Conservation (phyloP, 2,888 invertebrate species). For the Cephus pulcher region DNA sequence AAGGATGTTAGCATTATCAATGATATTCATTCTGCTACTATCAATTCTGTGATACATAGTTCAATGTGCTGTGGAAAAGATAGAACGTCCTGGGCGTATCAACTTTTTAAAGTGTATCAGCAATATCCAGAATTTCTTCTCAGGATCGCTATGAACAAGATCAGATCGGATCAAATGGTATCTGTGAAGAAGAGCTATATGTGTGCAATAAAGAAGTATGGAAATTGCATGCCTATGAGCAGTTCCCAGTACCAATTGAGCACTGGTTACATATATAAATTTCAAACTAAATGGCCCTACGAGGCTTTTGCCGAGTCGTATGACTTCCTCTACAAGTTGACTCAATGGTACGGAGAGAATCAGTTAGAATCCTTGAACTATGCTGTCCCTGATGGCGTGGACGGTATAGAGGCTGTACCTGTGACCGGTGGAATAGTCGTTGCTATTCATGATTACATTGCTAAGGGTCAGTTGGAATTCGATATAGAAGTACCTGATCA, state of each 20-base stretch:
- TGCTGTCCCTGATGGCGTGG: conserved; percentile 21
- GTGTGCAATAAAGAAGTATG: conserved; percentile 61
- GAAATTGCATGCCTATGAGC: conserved; percentile 67
- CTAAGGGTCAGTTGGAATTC: conserved; percentile 56
- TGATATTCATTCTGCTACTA: conserved; percentile 70
- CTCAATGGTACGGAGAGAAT: conserved; percentile 38
- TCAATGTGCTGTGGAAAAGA: conserved; percentile 74
- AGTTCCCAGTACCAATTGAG: conserved; percentile 68
- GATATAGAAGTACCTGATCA: conserved; percentile 70
- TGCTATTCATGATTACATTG: conserved; percentile 67
- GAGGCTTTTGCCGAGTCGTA: conserved; percentile 65
- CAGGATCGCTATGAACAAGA: conserved; percentile 71
- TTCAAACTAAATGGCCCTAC: conserved; percentile 68
- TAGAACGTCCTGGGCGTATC: conserved; percentile 74
- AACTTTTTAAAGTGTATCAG: conserved; percentile 78
- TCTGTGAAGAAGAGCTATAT: conserved; percentile 68
- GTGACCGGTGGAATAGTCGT: conserved; percentile 68
- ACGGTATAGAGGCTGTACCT: conserved; percentile 61
- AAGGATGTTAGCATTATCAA: conserved; percentile 64
- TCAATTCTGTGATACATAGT: conserved; percentile 75
- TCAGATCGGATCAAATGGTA: conserved; percentile 73
- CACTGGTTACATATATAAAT: conserved; percentile 62
- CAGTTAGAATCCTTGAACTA: conserved; percentile 26
- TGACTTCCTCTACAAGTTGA: conserved; percentile 45
- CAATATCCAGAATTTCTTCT: conserved; percentile 77